These are phyloP conservation scores for Lethenteron reissneri DNA, from an alignment of 2,113 vertebrate species.

Conservation along the genomic window DNA sequence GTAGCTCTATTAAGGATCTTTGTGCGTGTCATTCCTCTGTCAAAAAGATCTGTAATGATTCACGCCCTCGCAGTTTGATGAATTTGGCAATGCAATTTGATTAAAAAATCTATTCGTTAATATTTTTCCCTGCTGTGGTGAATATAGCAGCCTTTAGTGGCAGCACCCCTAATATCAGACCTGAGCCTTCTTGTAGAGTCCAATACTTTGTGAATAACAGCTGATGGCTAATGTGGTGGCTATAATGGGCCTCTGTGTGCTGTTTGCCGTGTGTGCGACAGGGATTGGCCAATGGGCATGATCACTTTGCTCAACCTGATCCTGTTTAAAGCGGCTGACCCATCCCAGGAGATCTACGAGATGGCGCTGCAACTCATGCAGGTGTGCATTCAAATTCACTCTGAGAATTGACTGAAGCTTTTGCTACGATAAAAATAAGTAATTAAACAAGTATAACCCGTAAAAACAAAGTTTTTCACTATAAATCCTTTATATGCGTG, in stretches of 20 bases:
- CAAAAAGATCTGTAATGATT: no score
- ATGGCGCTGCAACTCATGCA: slow-evolving; percentile 99
- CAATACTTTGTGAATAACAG: background rate
- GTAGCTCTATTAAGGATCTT: no score
- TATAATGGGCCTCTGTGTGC: slow-evolving; percentile 8
- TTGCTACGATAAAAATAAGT: no score
- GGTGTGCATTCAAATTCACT: slow-evolving; percentile 21
- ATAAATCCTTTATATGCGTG: no score
- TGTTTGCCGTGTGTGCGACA: slow-evolving; percentile 23
- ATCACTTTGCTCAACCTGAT: slow-evolving; percentile 84
- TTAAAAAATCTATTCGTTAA: background rate
- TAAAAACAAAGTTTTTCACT: no score
- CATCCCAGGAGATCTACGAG: slow-evolving; percentile 89
- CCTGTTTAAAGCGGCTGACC: slow-evolving; percentile 89
- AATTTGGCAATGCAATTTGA: background rate
- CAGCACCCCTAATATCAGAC: background rate
- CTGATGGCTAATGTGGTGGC: background rate
- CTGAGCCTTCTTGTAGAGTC: background rate
- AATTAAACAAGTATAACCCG: no score
- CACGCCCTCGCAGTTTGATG: no score
- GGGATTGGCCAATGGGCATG: slow-evolving; percentile 92
- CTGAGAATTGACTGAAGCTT: no score
- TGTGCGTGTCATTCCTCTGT: no score
- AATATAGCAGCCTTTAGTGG: background rate
- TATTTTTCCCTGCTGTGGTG: background rate